A percentile compares a stretch with the other conserved stretches of the same genome.
These are phyloP conservation scores for Mesoligia furuncula DNA, from an alignment of 2,888 invertebrate genomes.

Conservation along the genomic window DNA sequence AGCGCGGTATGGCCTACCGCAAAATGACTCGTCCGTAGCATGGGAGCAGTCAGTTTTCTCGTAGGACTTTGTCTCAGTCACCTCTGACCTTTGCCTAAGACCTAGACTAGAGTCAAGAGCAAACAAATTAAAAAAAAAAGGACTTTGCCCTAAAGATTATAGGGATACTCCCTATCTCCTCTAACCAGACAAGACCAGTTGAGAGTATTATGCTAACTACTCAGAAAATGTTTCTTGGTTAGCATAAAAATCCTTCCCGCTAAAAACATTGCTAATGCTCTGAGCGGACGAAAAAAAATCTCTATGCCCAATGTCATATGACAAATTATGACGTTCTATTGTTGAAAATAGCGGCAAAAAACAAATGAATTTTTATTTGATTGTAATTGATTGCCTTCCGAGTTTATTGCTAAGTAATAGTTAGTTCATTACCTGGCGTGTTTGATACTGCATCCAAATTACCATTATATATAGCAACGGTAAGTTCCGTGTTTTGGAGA, in stretches of 20 bases:
- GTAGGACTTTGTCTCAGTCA: background rate
- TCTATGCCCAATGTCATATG: constrained; percentile 9
- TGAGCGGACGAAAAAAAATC: too few species aligned
- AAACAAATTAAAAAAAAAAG: background rate
- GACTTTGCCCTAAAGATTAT: background rate
- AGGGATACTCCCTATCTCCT: background rate
- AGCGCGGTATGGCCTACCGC: background rate
- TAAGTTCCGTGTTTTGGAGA: constrained; percentile 91
- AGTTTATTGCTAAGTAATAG: constrained; percentile 19
- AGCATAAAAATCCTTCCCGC: background rate
- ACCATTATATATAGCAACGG: constrained; percentile 93
- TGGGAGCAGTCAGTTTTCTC: too few species aligned
- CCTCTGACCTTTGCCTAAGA: too few species aligned
- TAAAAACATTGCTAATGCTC: background rate
- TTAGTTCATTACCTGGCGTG: constrained; percentile 91
- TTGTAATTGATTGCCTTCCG: constrained; percentile 1
- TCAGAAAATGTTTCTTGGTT: background rate
- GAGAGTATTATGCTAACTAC: background rate
- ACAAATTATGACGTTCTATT: constrained; percentile 6
- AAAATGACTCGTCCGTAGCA: background rate
- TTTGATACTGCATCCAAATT: constrained; percentile 96
- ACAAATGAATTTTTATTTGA: background rate
- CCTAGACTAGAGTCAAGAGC: too few species aligned
- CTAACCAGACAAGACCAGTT: too few species aligned
- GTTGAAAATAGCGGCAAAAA: constrained; percentile 31